Base-by-base conservation (phyloP, 2,797 vertebrate genomes). In the Gorsachius magnificus region DNA sequence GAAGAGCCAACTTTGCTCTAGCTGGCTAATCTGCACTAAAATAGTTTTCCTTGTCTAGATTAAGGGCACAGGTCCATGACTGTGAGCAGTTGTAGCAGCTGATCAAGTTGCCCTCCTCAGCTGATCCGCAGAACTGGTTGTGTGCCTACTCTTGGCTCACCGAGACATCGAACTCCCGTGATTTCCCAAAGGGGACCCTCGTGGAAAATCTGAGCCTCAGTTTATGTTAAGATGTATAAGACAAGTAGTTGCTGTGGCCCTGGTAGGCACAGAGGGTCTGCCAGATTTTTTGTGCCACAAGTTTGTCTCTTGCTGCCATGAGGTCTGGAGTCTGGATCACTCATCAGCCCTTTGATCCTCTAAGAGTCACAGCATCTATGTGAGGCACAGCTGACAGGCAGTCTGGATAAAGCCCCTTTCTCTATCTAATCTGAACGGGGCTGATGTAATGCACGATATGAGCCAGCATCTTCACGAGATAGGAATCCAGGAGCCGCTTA, bases 391-490 rank as follows among this genome's bases (percentile, higher is more conserved):
- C 87, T 95, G 89, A 92, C 51, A 91, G 82, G 72, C 89, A 93
- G 76, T 4, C 84, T 89, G 96, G 94, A 95, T 96, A 96, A 97
- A 96, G 89, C 84, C 87, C 92, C 79, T 96, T 93, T 97, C 92
- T 96, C 86, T 89, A 18, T 89, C 90, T 96, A 94, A 96, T 97
- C 95, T 92, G 78, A 29, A 33, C 57, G 2, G 4, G 68, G 81
- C 78, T 96, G 96, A 95, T 96, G 96, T 83, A 89, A 95, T 78
- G 86, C 86, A 78, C 0, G 53, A 95, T 92, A 95, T 0, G 1
- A 96, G 94, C 88, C 94, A 96, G 92, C 86, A 94, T 78, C 96
- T 95, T 95, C 95, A 92, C 0, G 2, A 87, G 93, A 93, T 48
- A 95, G 94, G 83, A 90, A 94, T 95, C 89, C 63, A 92, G 96